Percentiles rank a stretch among this genome's conserved stretches.
Evolutionary conservation across 2,113 vertebrate species (phyloP).

Genomic region (Psittacara wagleri): DNA sequence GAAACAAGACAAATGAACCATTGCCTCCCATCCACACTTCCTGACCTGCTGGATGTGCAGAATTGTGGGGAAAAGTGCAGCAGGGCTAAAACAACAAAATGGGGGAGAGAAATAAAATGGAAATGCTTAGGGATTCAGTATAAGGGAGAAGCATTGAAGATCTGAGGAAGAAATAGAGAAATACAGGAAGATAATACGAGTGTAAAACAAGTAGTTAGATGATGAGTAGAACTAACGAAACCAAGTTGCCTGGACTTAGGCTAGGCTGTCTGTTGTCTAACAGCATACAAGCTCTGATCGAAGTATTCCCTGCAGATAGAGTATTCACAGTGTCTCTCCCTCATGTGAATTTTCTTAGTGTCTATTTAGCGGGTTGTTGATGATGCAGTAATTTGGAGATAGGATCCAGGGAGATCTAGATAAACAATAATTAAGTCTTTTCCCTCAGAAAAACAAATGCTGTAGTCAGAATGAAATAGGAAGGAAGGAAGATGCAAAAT

Average conservation of each 20-base stretch:
- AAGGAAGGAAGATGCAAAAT: background rate
- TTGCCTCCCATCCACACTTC: background rate
- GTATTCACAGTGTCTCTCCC: background rate
- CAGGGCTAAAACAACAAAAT: background rate
- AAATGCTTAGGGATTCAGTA: background rate
- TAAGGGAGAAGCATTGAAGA: background rate
- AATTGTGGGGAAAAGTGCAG: background rate
- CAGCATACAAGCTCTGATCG: rapidly evolving
- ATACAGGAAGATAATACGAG: background rate
- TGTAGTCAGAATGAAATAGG: background rate
- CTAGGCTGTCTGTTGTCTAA: background rate
- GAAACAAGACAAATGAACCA: background rate
- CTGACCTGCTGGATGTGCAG: background rate
- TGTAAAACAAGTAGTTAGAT: background rate
- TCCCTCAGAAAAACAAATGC: background rate
- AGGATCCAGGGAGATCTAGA: background rate
- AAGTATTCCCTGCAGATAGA: background rate
- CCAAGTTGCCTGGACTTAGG: background rate
- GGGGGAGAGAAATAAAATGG: background rate
- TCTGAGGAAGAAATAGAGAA: background rate
- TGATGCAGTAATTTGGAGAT: background rate
- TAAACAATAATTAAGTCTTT: background rate
- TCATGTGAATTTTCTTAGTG: background rate
- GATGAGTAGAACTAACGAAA: background rate
- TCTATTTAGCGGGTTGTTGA: background rate